Base-by-base conservation (phyloP, 2,888 invertebrate genomes). In the Cynaeus angustus region DNA sequence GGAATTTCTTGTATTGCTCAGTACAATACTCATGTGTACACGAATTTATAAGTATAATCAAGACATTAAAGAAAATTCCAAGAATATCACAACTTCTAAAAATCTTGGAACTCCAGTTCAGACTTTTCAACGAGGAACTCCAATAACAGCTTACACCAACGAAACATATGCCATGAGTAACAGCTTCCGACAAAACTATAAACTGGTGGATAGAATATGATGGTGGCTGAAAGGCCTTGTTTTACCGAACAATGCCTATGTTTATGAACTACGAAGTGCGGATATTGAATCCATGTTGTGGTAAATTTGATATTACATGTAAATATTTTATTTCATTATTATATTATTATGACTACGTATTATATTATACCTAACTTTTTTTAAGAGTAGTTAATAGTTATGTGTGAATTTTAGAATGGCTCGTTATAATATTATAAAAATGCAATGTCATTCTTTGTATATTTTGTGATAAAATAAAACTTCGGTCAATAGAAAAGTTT, bases 1-100 rank as follows among this genome's bases (percentile, higher is more conserved):
- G 50, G 94, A 94, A 83, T 89, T 94, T 66, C 88, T 89, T 55
- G 91, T 93, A 0, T 86, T 94, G 4, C 84, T 94, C 3, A 90
- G 90, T 80, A 91, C 92, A 0, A 88, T 93, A 10, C 86, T 93
- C 64, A 91, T 91, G 0, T 94, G 93, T 78, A 90, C 92, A 9
- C 88, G 89, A 69, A 85, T 91, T 0, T 87, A 87, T 71, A 88
- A 85, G 75, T 86, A 86, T 16, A 86, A 87, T 50, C 87, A 87
- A 75, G 85, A 88, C 72, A 80, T 86, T 16, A 81, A 80, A 72
- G 78, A 80, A 5, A 78, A 76, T 21, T 59, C 66, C 7, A 71
- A 70, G 45, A 76, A 77, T 21, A 75, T 69, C 33, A 68, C 66
- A 14, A 75, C 74, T 21, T 62, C 67, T 1, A 75, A 75, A 16